Evolutionary conservation across 2,113 vertebrate genomes (phyloP).

Genomic region (Peromyscus californicus): DNA sequence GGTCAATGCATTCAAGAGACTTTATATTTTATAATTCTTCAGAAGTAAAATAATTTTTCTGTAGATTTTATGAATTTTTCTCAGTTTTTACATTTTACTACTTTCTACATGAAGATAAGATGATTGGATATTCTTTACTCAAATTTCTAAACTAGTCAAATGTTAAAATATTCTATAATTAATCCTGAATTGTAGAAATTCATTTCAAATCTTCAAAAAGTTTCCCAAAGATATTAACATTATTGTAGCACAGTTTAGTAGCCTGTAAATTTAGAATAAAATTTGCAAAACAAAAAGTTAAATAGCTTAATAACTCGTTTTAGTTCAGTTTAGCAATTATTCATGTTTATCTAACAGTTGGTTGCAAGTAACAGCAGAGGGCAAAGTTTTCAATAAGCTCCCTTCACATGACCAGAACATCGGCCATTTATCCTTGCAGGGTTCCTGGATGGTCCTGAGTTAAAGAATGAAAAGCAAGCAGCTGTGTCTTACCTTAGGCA

Average conservation of each 20-base stretch:
- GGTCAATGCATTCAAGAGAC: neutral
- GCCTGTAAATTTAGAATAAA: slow-evolving; percentile 52
- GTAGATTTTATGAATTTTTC: slow-evolving; percentile 39
- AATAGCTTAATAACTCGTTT: slow-evolving; percentile 45
- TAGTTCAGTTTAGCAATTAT: slow-evolving; percentile 32
- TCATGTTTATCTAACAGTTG: slow-evolving; percentile 30
- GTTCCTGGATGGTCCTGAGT: neutral
- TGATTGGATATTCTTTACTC: neutral
- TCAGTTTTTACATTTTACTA: slow-evolving; percentile 6
- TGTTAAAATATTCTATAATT: slow-evolving; percentile 38
- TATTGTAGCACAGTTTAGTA: neutral
- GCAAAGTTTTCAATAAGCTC: neutral
- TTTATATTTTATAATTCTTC: slow-evolving; percentile 37
- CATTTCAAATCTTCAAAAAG: slow-evolving; percentile 29
- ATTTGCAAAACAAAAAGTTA: neutral
- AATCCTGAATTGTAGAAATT: slow-evolving; percentile 25
- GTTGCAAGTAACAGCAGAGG: slow-evolving; percentile 25
- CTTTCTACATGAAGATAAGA: slow-evolving; percentile 58
- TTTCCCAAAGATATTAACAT: neutral
- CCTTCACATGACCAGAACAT: neutral
- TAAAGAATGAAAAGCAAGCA: slow-evolving; percentile 63
- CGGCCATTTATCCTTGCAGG: neutral
- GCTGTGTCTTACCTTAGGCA: slow-evolving; percentile 81
- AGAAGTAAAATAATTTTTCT: slow-evolving; percentile 43
- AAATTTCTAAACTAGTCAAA: neutral